Percentiles rank a stretch among this genome's conserved stretches.
Evolutionary conservation across 2,888 invertebrate species (phyloP).

Genomic region (Pollenia angustigena): DNA sequence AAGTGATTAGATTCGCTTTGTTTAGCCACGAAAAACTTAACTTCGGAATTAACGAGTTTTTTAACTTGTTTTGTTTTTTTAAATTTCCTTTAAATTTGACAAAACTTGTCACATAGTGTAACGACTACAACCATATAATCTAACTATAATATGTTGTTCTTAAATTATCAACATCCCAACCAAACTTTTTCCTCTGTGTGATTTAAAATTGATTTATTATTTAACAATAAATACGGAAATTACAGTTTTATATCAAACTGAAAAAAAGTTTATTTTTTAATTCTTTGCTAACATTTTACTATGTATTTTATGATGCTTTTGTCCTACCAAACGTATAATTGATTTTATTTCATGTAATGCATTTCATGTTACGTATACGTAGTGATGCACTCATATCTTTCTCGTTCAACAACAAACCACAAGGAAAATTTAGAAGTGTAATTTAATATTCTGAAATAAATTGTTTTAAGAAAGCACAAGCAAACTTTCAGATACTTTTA

Average conservation of each 20-base stretch:
- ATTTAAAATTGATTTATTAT: too few species aligned
- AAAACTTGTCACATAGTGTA: too few species aligned
- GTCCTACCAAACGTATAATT: constrained; percentile 8
- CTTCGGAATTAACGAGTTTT: too few species aligned
- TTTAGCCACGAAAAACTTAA: too few species aligned
- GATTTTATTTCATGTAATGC: background rate
- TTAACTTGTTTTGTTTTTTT: too few species aligned
- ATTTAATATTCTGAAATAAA: constrained; percentile 22
- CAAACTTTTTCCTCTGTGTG: too few species aligned
- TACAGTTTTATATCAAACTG: background rate
- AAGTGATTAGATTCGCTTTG: too few species aligned
- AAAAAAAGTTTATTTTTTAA: background rate
- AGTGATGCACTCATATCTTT: background rate
- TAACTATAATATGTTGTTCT: too few species aligned
- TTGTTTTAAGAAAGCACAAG: background rate
- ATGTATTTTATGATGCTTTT: background rate
- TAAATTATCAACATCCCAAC: too few species aligned
- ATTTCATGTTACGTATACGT: background rate
- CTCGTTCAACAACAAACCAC: background rate
- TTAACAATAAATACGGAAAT: too few species aligned
- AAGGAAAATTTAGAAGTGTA: background rate
- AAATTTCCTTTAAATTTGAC: too few species aligned
- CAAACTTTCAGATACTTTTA: background rate
- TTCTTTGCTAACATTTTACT: background rate
- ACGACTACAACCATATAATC: too few species aligned